These are phyloP conservation scores for Oryctes rhinoceros DNA, from an alignment of 1,140 invertebrate genomes.

Conservation along the genomic window DNA sequence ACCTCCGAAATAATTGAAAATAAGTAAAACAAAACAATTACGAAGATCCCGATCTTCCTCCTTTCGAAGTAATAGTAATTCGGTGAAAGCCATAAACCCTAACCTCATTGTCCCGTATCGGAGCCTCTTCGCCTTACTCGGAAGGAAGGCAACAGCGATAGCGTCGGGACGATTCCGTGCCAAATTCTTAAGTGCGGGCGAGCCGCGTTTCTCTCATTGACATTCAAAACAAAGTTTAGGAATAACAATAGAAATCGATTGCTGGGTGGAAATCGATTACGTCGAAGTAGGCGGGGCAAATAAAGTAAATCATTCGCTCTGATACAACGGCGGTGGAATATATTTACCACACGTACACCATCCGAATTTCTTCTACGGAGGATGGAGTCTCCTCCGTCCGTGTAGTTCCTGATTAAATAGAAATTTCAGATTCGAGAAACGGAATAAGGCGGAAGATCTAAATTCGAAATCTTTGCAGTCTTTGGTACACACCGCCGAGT, in stretches of 20 bases:
- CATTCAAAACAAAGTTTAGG: conserved; percentile 53
- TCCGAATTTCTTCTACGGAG: too few species aligned
- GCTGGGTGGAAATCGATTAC: conserved; percentile 53
- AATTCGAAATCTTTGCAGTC: too few species aligned
- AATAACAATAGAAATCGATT: conserved; percentile 56
- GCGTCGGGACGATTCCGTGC: not conserved
- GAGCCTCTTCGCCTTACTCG: not conserved
- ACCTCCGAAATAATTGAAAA: conserved; percentile 34
- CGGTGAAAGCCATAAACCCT: not conserved
- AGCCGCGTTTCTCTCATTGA: conserved; percentile 45
- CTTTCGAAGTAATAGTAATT: not conserved
- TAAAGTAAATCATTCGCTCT: conserved; percentile 23
- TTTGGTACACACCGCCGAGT: too few species aligned
- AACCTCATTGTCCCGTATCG: conserved; percentile 29
- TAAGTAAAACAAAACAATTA: conserved; percentile 33
- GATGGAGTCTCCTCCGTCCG: too few species aligned
- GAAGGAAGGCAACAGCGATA: not conserved
- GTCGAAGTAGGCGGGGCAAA: not conserved
- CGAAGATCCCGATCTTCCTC: conserved; percentile 26
- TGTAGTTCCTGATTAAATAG: too few species aligned
- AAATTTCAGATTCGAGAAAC: too few species aligned
- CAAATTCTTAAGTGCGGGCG: conserved; percentile 9
- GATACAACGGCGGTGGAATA: not conserved
- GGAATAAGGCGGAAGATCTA: too few species aligned
- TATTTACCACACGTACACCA: not conserved